These are phyloP conservation scores for Acestrorhynchus altus DNA, from an alignment of 2,797 vertebrate genomes.

Conservation along the genomic window DNA sequence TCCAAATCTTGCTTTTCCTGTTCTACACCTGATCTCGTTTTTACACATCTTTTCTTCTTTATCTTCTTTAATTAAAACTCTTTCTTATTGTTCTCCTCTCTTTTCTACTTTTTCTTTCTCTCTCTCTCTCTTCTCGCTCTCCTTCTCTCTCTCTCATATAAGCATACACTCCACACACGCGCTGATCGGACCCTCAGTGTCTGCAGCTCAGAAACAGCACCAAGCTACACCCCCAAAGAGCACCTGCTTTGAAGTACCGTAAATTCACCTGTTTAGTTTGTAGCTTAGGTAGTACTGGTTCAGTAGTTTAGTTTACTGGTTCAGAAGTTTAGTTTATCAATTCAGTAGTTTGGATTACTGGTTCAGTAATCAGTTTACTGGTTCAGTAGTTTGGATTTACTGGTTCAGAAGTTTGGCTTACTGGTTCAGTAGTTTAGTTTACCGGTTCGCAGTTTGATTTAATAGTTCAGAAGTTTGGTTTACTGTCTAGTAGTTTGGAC, in stretches of 20 bases:
- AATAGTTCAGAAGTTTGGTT: too few relatives aligned
- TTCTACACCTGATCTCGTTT: not conserved
- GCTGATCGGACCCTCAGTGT: not conserved
- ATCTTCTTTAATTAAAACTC: not conserved
- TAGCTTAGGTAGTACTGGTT: too few relatives aligned
- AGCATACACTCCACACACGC: conserved; percentile 18
- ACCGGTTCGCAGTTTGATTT: too few relatives aligned
- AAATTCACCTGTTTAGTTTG: too few relatives aligned
- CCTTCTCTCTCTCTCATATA: not conserved
- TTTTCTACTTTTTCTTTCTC: not conserved
- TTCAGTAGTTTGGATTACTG: too few relatives aligned
- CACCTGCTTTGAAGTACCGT: not conserved
- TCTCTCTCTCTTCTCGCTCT: not conserved
- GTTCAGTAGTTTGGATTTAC: too few relatives aligned
- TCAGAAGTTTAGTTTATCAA: too few relatives aligned
- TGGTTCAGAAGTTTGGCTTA: too few relatives aligned
- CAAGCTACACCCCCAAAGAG: not conserved
- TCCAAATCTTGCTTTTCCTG: not conserved
- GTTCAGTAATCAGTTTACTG: too few relatives aligned
- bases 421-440: too few relatives aligned
- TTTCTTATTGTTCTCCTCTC: not conserved
- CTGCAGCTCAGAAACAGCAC: not conserved
- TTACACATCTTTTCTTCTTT: not conserved
- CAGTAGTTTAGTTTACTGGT: too few relatives aligned
- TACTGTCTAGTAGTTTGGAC: too few relatives aligned